A percentile compares a stretch with the other conserved stretches of the same genome.
Evolutionary conservation across 1,140 invertebrate species (phyloP).

Genomic region (Cotesia chilonis): DNA sequence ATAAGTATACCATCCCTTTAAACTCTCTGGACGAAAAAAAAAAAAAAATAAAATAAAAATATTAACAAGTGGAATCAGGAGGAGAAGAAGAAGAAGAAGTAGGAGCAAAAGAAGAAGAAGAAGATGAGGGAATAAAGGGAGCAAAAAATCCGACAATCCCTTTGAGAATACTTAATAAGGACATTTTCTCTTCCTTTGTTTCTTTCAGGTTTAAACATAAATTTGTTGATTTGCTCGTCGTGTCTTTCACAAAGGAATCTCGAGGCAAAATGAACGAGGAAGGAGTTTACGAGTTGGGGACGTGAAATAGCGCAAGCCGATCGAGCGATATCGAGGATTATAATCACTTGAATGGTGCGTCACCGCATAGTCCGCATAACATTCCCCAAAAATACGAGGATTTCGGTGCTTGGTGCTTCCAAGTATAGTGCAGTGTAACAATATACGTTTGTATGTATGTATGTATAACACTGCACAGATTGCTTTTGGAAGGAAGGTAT

Average conservation of each 20-base stretch:
- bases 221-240: neutral
- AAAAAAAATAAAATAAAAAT: slow-evolving; percentile 14
- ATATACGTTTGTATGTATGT: slow-evolving; percentile 16
- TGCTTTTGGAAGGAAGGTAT: neutral
- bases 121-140: too few species aligned
- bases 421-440: neutral
- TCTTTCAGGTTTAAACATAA: slow-evolving; percentile 9
- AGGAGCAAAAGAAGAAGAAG: neutral
- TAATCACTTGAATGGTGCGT: slow-evolving; percentile 18
- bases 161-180: slow-evolving; percentile 16
- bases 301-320: slow-evolving; percentile 19
- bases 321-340: slow-evolving; percentile 38
- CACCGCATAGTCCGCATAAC: slow-evolving; percentile 17
- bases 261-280: neutral
- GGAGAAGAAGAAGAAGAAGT: neutral
- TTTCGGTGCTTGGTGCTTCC: neutral
- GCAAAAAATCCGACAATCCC: neutral
- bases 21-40: slow-evolving; percentile 1
- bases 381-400: slow-evolving; percentile 28
- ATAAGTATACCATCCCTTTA: slow-evolving; percentile 6
- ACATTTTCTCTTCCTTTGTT: slow-evolving; percentile 5
- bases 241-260: neutral
- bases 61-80: neutral
- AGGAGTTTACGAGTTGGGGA: slow-evolving; percentile 12
- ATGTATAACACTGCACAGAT: neutral